Evolutionary conservation across 2,797 vertebrate genomes (phyloP), one percentile per base, ranked within the genome.

Genomic region (Pelochelys cantorii): DNA sequence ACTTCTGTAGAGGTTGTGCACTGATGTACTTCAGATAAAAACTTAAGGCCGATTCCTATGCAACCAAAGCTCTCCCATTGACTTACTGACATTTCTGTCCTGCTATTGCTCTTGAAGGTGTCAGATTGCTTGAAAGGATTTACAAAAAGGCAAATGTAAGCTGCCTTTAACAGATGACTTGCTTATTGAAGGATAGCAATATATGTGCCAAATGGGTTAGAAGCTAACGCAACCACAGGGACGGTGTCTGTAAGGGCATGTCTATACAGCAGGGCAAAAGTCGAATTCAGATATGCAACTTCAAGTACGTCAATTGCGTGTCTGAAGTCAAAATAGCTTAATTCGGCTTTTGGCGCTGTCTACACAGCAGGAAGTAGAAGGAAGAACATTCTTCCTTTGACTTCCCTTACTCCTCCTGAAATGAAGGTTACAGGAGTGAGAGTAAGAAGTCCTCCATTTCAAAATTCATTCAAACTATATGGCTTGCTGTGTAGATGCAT

Each of bases 1-100:
- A 27, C 11, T 17, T 86, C 65, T 22, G 29, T n/a, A 68, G 60
- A 37, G 42, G 10, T 7, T 88, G 77, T 92, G 71, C 22, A 22
- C 68, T 54, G 18, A 56, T 55, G 31, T 25, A 34, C 57, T 54
- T 56, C 54, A n/a, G 75, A 42, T 79, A 6, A 79, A 31, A 80
- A 34, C 34, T 48, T 15, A 74, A 23, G 54, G 23, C 22, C 68
- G 17, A 57, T 65, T 56, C 60, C 60, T 14, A 12, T 5, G 1
- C 23, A 56, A 59, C 0, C 0, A 77, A 37, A 23, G 15, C 0
- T 0, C 57, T 0, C 57, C 23, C 57, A 48, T 75, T 71, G 74
- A 27, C 74, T 85, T 90, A 75, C 15, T 10, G 54, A n/a, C 3
- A 1, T 82, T 18, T 80, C 77, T 78, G 56, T 34, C 0, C 0